Base-by-base conservation (phyloP, 2,113 vertebrate species). In the Synodontis membranacea region DNA sequence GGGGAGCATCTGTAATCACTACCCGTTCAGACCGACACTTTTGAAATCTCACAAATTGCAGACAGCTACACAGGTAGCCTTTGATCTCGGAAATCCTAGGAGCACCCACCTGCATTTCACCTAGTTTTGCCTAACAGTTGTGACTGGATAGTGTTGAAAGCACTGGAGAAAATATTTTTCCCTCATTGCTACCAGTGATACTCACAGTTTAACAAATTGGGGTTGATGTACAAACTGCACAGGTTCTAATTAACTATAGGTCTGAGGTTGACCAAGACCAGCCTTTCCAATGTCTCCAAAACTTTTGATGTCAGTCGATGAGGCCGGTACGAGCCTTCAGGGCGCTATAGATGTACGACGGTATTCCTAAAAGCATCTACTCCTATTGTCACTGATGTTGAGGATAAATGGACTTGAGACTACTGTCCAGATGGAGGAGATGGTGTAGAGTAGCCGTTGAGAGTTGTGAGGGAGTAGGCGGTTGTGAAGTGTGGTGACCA, bases 61-160 rank as follows among this genome's bases (percentile, higher is more conserved):
- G 50, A 81, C 23, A 10, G 39, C 28, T 28, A 46, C 80, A 46
- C 28, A 46, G 80, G 58, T 46, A 82, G 56, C 39, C 58, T 82
- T 46, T 82, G 14, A 82, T 60, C 80, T 19, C 39, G n/a, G 5
- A 64, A 39, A 34, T 82, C 80, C 56, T 82, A 46, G 15, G 42
- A 39, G 58, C 58, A 46, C 11, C 60, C 58, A 82, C 80, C 80
- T 82, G 80, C 56, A 60, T 42, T 42, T 58, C 34, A 58, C 79
- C 79, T 17, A 15, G 37, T 17, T 62, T 56, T 39, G 12, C 31
- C 23, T 15, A 62, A 82, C 12, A 44, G 54, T 17, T 81, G 80
- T 25, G 37, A 60, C 11, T 9, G 34, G 14, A 44, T 52, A 19
- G 15, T n/a, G 58, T 31, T 21, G 17, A 64, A 82, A 82, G 64